Percentiles rank a stretch among this genome's conserved stretches.
These are phyloP conservation scores for Mormoops blainvillei DNA, from an alignment of 2,113 vertebrate species.

Conservation along the genomic window DNA sequence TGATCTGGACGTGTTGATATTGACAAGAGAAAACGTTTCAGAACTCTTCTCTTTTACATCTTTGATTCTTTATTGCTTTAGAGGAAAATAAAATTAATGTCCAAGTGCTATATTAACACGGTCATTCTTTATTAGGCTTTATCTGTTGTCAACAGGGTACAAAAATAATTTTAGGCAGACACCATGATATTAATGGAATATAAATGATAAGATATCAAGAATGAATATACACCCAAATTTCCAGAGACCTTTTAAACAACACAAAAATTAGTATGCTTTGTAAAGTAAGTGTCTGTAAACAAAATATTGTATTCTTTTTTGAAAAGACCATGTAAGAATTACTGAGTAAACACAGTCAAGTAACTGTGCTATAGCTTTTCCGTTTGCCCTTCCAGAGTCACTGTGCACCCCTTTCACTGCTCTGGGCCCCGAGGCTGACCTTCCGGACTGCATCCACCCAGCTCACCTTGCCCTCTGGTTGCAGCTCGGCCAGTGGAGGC, in stretches of 20 bases:
- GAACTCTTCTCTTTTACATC: not conserved
- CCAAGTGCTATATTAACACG: not conserved
- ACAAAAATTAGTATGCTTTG: not conserved
- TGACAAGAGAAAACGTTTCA: not conserved
- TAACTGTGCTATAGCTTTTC: not conserved
- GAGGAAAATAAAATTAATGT: not conserved
- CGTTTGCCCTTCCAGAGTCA: not conserved
- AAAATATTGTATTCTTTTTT: not conserved
- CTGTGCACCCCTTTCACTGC: not conserved
- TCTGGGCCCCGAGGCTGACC: not conserved
- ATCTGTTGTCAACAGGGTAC: not conserved
- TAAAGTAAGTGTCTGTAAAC: not conserved
- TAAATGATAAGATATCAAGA: not conserved
- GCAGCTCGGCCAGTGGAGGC: not conserved
- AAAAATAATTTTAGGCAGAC: not conserved
- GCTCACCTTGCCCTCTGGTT: not conserved
- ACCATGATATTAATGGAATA: not conserved
- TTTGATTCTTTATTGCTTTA: constrained; percentile 35
- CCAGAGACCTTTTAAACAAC: not conserved
- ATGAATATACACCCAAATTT: not conserved
- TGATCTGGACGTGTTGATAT: not conserved
- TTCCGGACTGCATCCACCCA: not conserved
- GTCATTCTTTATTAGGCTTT: not conserved
- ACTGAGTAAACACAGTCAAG: not conserved
- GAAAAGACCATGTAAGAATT: not conserved